Evolutionary conservation across 2,888 invertebrate species (phyloP).

Genomic region (Dicranocentrus wangi): DNA sequence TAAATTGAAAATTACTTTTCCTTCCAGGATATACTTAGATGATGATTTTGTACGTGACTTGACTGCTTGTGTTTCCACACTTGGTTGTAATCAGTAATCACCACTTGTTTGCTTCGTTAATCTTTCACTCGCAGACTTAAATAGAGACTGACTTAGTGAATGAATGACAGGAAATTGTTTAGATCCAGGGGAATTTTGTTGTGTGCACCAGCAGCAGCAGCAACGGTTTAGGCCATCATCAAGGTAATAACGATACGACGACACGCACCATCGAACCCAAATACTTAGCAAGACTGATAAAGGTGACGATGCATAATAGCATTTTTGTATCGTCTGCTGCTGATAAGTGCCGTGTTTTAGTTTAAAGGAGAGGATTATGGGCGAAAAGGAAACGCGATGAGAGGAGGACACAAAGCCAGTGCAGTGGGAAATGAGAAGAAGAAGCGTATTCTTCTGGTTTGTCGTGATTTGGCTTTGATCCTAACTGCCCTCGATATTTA

Average conservation of each 20-base stretch:
- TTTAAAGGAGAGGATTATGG: not conserved
- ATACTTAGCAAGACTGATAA: constrained; percentile 21
- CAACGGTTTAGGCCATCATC: not conserved
- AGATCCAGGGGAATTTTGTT: not conserved
- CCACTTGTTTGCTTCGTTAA: constrained; percentile 45
- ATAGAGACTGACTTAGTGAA: not conserved
- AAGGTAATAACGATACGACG: constrained; percentile 16
- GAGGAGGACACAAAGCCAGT: not conserved
- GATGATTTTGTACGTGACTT: constrained; percentile 40
- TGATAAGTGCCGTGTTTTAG: constrained; percentile 10
- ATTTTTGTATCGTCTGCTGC: not conserved
- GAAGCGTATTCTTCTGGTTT: not conserved
- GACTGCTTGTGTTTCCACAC: constrained; percentile 18
- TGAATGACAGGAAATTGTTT: constrained; percentile 29
- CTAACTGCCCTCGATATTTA: constrained; percentile 43
- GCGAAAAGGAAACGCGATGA: not conserved
- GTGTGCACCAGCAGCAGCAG: too few species aligned
- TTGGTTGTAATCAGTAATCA: constrained; percentile 36
- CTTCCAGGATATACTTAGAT: not conserved
- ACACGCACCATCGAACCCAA: constrained; percentile 31
- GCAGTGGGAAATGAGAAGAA: not conserved
- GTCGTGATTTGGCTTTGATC: constrained; percentile 27
- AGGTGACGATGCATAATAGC: constrained; percentile 20
- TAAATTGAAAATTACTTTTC: constrained; percentile 22
- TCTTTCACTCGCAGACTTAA: constrained; percentile 12